Conservation (phyloP, 1,140 invertebrate genomes). For the Megalonaias nervosa region DNA sequence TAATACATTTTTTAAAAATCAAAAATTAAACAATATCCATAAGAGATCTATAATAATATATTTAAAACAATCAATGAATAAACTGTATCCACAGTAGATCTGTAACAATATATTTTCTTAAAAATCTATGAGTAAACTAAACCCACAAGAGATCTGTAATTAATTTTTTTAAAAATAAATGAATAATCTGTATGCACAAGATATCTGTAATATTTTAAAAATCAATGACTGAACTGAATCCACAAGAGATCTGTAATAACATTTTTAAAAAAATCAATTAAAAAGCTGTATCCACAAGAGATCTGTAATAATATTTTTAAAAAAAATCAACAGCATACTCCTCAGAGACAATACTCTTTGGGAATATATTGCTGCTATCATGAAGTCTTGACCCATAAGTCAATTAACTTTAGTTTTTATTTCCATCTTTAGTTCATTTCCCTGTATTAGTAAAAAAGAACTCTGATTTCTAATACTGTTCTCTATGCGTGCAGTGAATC, state of each 20-base stretch:
- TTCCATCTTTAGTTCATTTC: too few relatives aligned
- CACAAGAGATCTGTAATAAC: constrained; percentile 14
- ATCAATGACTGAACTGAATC: too few relatives aligned
- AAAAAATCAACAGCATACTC: not conserved
- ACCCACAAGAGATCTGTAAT: constrained; percentile 31
- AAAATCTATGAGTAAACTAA: constrained; percentile 24
- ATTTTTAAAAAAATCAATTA: constrained; percentile 7
- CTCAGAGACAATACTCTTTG: too few relatives aligned
- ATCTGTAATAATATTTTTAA: constrained; percentile 14
- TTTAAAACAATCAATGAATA: constrained; percentile 16
- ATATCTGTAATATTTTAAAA: constrained; percentile 17
- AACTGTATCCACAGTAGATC: constrained; percentile 26
- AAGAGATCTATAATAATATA: constrained; percentile 24
- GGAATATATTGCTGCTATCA: too few relatives aligned
- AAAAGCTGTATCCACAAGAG: constrained; percentile 30
- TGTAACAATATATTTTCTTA: constrained; percentile 6
- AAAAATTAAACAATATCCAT: not conserved
- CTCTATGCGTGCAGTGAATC: too few relatives aligned
- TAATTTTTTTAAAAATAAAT: not conserved
- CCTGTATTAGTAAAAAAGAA: too few relatives aligned
- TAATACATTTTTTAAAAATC: not conserved
- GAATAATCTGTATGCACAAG: constrained; percentile 30
- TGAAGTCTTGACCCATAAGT: too few relatives aligned
- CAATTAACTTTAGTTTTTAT: too few relatives aligned
- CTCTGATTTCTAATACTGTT: too few relatives aligned